Evolutionary conservation across 2,888 invertebrate species (phyloP).

Genomic region (Chloromyia formosa): DNA sequence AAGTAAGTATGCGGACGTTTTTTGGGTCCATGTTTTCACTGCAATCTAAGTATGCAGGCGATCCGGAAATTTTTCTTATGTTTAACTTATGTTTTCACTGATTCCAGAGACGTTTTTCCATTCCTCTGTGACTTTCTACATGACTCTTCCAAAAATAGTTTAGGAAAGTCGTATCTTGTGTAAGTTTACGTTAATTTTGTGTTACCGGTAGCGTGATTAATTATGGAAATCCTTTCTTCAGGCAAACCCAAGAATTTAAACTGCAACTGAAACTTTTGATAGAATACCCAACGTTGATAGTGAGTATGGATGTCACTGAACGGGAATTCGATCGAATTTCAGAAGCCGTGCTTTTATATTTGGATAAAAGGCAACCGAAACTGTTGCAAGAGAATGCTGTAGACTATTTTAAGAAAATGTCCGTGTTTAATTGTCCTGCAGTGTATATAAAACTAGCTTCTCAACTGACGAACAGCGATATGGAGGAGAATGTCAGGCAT

Average conservation of each 20-base stretch:
- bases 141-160: constrained; percentile 67
- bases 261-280: constrained; percentile 59
- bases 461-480: neutral
- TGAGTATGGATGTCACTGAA: constrained; percentile 58
- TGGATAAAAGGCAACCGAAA: constrained; percentile 57
- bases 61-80: too few relatives aligned
- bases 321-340: constrained; percentile 58
- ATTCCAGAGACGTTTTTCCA: constrained; percentile 74
- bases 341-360: constrained; percentile 55
- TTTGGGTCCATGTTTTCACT: neutral
- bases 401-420: constrained; percentile 54
- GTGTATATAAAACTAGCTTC: constrained; percentile 56
- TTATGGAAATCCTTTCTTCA: constrained; percentile 44
- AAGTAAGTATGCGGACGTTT: constrained; percentile 66
- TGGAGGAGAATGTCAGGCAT: neutral
- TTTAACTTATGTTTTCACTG: constrained; percentile 3
- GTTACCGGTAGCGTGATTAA: neutral
- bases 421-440: constrained; percentile 58
- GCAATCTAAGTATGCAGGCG: too few relatives aligned
- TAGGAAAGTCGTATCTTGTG: constrained; percentile 52
- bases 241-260: constrained; percentile 60
- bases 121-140: constrained; percentile 68
- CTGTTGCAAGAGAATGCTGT: constrained; percentile 56
- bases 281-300: constrained; percentile 56
- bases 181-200: constrained; percentile 49